phyloP scores from a whole-genome alignment of 2,113 vertebrate species.

The Noctilio leporinus region DNA sequence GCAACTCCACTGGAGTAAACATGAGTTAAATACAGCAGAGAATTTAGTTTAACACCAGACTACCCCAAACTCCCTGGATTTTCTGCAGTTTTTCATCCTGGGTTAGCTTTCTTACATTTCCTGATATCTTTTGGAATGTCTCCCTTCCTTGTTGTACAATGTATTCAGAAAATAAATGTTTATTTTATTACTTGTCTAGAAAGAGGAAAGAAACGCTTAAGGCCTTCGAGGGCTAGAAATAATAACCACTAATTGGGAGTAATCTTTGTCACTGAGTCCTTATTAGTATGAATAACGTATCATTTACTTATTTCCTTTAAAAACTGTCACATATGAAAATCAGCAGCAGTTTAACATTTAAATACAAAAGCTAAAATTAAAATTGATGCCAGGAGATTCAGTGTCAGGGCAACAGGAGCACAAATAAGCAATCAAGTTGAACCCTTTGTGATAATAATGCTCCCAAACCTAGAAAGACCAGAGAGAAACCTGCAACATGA shows the following conservation, averaged over 20 bases:
- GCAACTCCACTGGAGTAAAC: background rate
- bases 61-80: background rate
- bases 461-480: background rate
- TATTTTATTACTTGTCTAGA: conserved; percentile 20
- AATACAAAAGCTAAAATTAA: background rate
- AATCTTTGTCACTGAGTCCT: background rate
- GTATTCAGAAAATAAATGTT: background rate
- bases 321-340: background rate
- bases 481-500: background rate
- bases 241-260: background rate
- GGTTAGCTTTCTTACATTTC: background rate
- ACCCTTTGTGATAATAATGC: background rate
- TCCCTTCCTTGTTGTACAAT: background rate
- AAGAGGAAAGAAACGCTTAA: background rate
- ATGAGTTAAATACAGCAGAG: background rate
- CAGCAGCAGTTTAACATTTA: background rate
- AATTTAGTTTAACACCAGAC: background rate
- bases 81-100: background rate
- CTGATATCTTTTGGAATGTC: background rate
- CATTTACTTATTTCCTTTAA: background rate
- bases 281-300: background rate
- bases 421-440: background rate
- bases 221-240: background rate
- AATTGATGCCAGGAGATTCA: background rate
- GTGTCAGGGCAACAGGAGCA: background rate